Base-by-base conservation (phyloP, 1,140 invertebrate genomes). In the Lepidotrigona ventralis region DNA sequence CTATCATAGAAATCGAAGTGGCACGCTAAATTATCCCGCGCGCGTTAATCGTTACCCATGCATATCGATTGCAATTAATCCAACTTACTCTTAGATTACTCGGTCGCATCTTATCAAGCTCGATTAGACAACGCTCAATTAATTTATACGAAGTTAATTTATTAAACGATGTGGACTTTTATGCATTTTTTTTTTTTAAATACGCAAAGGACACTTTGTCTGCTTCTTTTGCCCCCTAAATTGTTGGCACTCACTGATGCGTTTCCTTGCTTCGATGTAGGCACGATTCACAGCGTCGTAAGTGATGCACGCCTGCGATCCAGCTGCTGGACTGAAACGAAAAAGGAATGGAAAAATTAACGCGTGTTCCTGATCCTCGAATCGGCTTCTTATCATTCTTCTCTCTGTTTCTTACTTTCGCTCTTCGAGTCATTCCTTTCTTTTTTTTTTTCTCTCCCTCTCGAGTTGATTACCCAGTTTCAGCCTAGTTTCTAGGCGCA, bases 261-360 rank as follows among this genome's bases (percentile, higher is more conserved):
- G 96, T 92, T 97, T 97, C 87, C 97, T 96, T 23, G 98, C 98
- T 91, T 98, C 97, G 75, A 97, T 92, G 94, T 98, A 98, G 58
- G 98, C 98, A 82, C 97, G 96, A 94, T 99, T 98, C 74, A 99
- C 96, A 56, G 98, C 98, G 88, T 98, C 97, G 92, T 98, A 98
- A 21, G 98, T 98, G 90, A 99, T 98, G 93, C 98, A 99, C 39
- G 97, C 97, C 84, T 97, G 96, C 72, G 96, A 95, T 64, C 96
- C 96, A 85, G 95, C 95, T 79, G 96, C 95, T 68, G 95, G 95
- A 78, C 97, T 97, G 94, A 63, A 96, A 96, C 89, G 93, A 90
- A 92, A n/a, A 92, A 87, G 82, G 72, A 89, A 86, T 12, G 78
- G 72, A 69, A 82, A 33, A 88, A 73, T 80, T 72, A 71, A 21